These are phyloP conservation scores for Oasisia sp. DNA, from an alignment of 2,888 invertebrate genomes.

Conservation along the genomic window DNA sequence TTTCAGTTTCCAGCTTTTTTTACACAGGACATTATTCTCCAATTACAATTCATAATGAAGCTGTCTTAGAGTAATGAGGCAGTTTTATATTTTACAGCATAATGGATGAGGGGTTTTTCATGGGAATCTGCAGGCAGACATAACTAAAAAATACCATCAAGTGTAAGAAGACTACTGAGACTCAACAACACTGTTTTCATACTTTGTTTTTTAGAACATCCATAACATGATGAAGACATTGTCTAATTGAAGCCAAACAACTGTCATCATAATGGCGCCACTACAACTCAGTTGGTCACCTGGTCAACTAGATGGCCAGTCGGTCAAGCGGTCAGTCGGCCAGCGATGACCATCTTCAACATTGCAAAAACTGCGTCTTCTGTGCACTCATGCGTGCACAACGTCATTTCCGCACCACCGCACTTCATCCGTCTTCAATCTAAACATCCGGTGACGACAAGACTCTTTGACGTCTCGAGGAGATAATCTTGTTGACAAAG, in stretches of 20 bases:
- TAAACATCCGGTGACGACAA: not conserved
- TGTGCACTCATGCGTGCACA: not conserved
- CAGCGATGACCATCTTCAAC: not conserved
- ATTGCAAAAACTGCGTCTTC: not conserved
- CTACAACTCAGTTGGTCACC: not conserved
- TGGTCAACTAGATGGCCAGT: not conserved
- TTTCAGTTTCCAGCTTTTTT: no score
- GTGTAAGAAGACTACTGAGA: not conserved
- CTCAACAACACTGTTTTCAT: not conserved
- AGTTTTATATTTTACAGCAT: not conserved
- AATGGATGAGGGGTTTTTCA: not conserved
- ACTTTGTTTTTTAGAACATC: not conserved
- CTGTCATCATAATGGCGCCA: not conserved
- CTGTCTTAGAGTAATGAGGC: not conserved
- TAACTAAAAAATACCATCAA: not conserved
- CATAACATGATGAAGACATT: not conserved
- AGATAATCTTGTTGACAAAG: constrained; percentile 3
- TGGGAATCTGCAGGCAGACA: not conserved
- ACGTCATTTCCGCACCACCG: not conserved
- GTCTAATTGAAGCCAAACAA: not conserved
- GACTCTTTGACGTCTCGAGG: not conserved
- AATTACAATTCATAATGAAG: no score
- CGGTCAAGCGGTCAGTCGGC: no score
- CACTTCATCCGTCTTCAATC: not conserved
- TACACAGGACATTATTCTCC: no score